Base-by-base conservation (phyloP, 2,888 invertebrate species). In the Scaptomyza reducta region DNA sequence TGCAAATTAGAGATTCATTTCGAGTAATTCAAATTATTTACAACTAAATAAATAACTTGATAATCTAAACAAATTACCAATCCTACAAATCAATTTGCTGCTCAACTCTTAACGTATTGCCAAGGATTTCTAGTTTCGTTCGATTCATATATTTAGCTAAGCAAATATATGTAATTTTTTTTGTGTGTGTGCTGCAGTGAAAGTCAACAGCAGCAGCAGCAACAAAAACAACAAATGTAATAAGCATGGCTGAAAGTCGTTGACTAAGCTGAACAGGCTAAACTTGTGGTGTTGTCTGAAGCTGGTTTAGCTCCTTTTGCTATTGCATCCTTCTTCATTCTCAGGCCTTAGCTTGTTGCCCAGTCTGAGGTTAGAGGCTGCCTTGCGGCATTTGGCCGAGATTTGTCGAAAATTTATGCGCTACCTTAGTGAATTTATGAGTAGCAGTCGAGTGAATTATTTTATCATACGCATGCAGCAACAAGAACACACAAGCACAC, bases 371-470 rank as follows among this genome's bases (percentile, higher is more conserved):
- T 74, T 79, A 50, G 79, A 58, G 81, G 81, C 76, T 87, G 79
- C 83, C 72, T 85, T 84, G 84, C 84, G 86, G 84, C 86, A 87
- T 87, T 84, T 87, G 77, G 86, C 86, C 63, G 83, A 84, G 84
- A 84, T 84, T 84, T 84, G 84, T 79, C 58, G 88, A 75, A 77
- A 86, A 87, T 87, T 87, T 87, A 87, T 89, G 84, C 89, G 75
- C 87, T 77, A 79, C 87, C 87, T 89, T 81, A 70, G 75, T 79
- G 88, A 87, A 87, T 87, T 87, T 87, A 87, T 87, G 87, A 87
- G 79, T 87, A 82, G 84, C 88, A 86, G 84, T 81, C 81, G 88
- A 89, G 87, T 87, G 87, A 87, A 86, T 87, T 87, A 87, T 89
- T 87, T 87, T 87, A 87, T 87, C 88, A 86, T 83, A 85, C 88